Percentiles rank a stretch among this genome's conserved stretches.
Evolutionary conservation across 2,797 vertebrate genomes (phyloP).

Genomic region (Lagodon rhomboides): DNA sequence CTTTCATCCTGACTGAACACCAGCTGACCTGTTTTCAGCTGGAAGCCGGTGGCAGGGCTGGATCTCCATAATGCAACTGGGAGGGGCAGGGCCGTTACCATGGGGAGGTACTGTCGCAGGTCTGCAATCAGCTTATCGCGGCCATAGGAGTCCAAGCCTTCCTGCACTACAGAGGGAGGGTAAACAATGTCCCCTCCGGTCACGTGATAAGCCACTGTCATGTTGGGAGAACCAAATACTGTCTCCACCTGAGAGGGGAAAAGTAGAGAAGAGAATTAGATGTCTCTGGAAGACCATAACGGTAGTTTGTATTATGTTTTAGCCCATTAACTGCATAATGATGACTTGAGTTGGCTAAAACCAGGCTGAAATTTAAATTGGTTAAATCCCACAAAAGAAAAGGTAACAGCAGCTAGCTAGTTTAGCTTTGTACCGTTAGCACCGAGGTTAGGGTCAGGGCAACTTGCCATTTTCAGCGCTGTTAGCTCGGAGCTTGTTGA

Average conservation of each 20-base stretch:
- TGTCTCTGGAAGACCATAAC: neutral
- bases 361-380: too few species aligned
- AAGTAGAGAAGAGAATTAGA: constrained; percentile 7
- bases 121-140: constrained; percentile 91
- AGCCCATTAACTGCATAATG: neutral
- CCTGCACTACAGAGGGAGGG: constrained; percentile 88
- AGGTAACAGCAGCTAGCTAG: too few species aligned
- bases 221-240: constrained; percentile 88
- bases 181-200: constrained; percentile 89
- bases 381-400: too few species aligned
- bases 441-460: too few species aligned
- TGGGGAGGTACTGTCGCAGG: constrained; percentile 91
- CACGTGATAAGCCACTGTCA: constrained; percentile 95
- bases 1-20: constrained; percentile 49
- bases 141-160: constrained; percentile 89
- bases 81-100: constrained; percentile 91
- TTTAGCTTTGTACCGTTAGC: too few species aligned
- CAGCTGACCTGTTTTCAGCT: constrained; percentile 94
- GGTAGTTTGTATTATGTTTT: constrained; percentile 1
- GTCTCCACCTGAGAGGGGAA: constrained; percentile 83
- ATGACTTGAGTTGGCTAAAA: too few species aligned
- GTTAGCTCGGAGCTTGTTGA: too few species aligned
- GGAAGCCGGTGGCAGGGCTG: constrained; percentile 88
- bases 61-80: constrained; percentile 90
- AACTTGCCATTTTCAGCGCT: too few species aligned